Conservation (phyloP, 2,888 invertebrate genomes). For the Disparrhopalites patrizii region DNA sequence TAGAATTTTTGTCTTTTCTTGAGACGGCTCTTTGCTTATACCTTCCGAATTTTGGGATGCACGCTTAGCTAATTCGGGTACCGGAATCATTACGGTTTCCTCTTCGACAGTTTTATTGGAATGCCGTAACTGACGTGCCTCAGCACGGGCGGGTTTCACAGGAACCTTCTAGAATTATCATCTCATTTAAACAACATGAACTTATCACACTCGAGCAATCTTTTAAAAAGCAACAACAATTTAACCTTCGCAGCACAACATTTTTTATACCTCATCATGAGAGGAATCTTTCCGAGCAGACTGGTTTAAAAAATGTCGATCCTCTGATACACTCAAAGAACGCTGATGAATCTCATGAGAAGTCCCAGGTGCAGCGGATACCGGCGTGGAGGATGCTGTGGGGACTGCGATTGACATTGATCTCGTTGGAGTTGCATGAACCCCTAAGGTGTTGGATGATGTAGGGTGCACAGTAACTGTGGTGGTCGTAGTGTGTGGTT, state of each 20-base stretch:
- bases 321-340: slow-evolving; percentile 23
- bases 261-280: slow-evolving; percentile 57
- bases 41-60: not conserved
- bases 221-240: no score
- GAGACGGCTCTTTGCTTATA: not conserved
- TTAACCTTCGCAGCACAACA: not conserved
- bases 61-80: slow-evolving; percentile 1
- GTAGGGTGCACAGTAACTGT: not conserved
- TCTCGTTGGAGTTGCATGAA: slow-evolving; percentile 4
- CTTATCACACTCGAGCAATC: no score
- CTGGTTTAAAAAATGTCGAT: slow-evolving; percentile 17
- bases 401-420: slow-evolving; percentile 52
- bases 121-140: not conserved
- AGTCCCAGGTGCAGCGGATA: slow-evolving; percentile 32
- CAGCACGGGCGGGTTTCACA: slow-evolving; percentile 4
- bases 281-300: slow-evolving; percentile 51
- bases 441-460: not conserved
- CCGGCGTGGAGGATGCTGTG: slow-evolving; percentile 41
- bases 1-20: slow-evolving; percentile 5
- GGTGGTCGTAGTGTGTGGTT: not conserved
- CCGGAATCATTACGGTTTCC: slow-evolving; percentile 5
- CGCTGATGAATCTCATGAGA: slow-evolving; percentile 30
- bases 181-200: not conserved
- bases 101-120: not conserved
- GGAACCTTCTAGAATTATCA: slow-evolving; percentile 1